Evolutionary conservation across 2,888 invertebrate species (phyloP), one percentile per base, ranked within the genome.

Genomic region (Mesodorylaimus sp.): DNA sequence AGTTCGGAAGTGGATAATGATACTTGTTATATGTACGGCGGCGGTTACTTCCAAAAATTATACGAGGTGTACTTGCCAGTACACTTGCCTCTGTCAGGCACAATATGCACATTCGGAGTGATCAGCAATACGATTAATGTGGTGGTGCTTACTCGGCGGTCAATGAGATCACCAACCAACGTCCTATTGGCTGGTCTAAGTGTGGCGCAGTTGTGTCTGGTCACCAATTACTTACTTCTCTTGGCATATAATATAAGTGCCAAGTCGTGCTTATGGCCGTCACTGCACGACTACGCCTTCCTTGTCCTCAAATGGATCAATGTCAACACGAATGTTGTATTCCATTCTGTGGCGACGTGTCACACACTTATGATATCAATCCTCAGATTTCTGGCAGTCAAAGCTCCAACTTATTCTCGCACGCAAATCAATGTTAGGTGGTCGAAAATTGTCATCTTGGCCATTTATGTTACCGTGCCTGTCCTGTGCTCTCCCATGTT

Each of bases 361-460:
- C 59, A 59, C 27, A 60, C 59, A 23, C 55, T 60, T 19, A 55
- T 56, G 24, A 53, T 60, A 2, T 59, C 59, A 3, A 50, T 58
- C 5, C 26, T 44, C 19, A 13, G 45, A 5, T 27, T 44, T 24
- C 21, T 44, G 5, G 45, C 45, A 23, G 19, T 44, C 5, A 5
- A 26, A 3, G 7, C n/a, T 13, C 26, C 45, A 24, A 27, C 45
- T 3, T 7, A 5, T 13, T 16, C 26, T 19, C 45, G 28, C 13
- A 24, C 21, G 26, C 26, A 13, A 24, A 26, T 44, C 26, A 44
- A 23, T 23, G 26, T n/a, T n/a, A n/a, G n/a, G n/a, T n/a, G n/a
- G n/a, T n/a, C n/a, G n/a, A n/a, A n/a, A n/a, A n/a, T n/a, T n/a
- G n/a, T n/a, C n/a, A n/a, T n/a, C n/a, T n/a, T n/a, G n/a, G n/a